These are phyloP conservation scores for Vicugna pacos DNA, from an alignment of 2,113 vertebrate genomes.

Conservation along the genomic window DNA sequence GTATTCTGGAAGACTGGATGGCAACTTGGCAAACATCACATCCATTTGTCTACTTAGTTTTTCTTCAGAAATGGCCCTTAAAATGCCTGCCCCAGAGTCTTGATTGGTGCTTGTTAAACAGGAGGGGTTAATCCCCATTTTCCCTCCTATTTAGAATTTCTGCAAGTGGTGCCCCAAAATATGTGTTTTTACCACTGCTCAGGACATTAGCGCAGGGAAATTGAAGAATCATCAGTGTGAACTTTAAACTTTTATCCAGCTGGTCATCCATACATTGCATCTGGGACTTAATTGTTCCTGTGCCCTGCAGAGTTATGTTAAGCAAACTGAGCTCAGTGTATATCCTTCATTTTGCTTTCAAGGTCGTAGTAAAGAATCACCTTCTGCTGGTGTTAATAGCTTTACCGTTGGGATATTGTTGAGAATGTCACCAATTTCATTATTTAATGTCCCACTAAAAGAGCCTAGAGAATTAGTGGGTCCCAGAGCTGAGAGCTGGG, in stretches of 20 bases:
- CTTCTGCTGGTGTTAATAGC: background rate
- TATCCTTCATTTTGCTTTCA: background rate
- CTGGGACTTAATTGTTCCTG: background rate
- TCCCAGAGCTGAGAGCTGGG: background rate
- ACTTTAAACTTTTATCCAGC: background rate
- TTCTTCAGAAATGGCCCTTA: background rate
- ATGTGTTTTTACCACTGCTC: background rate
- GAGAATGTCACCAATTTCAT: background rate
- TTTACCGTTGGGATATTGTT: background rate
- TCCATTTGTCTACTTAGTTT: background rate
- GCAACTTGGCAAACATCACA: background rate
- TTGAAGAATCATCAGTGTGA: background rate
- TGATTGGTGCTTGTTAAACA: background rate
- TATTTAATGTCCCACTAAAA: background rate
- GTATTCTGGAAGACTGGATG: background rate
- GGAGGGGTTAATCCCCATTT: background rate
- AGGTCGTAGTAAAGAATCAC: background rate
- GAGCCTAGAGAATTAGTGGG: background rate
- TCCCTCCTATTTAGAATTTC: background rate
- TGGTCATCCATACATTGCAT: no score
- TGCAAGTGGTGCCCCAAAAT: background rate
- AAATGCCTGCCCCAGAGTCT: background rate
- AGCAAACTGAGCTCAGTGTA: background rate
- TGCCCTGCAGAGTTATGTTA: background rate
- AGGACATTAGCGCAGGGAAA: background rate